Evolutionary conservation across 2,888 invertebrate species (phyloP), one percentile per base, ranked within the genome.

Genomic region (Pyrgus malvae): DNA sequence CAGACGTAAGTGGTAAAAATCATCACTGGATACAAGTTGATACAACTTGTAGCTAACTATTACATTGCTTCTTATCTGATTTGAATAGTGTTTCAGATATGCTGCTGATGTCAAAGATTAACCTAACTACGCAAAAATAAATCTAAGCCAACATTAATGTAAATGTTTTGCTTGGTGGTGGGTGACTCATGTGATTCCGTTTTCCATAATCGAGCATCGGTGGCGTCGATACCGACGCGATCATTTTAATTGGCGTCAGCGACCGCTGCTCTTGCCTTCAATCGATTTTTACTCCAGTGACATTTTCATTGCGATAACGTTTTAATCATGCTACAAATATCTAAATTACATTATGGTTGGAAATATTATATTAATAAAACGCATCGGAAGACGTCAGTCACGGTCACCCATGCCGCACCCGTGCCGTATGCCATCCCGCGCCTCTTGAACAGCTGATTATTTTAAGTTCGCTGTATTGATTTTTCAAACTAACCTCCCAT

Each of bases 371-470:
- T 29, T 38, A 45, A 53, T 45, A 17, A 55, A 73, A 70, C 73
- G 74, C 78, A 73, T 79, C 74, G 75, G 72, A 78, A 75, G 70
- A 76, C 66, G 68, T 65, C 78, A 81, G 73, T 83, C 86, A 87
- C 80, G 87, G 84, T 83, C 87, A 86, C 72, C 73, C 76, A 78
- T 74, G 74, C 79, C 76, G 74, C 83, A 61, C 62, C 68, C 70
- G n/a, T n/a, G n/a, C n/a, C n/a, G n/a, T n/a, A n/a, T n/a, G n/a
- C 71, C 79, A 75, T 66, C 72, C 79, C 80, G 69, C 77, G 56
- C 74, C 76, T 76, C 74, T 63, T 70, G 75, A 90, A 91, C 90
- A 91, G 91, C 90, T 91, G 90, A 91, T 90, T 88, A 88, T 74
- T 71, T 68, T 78, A 81, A 72, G 79, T 80, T 83, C 75, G 75